A percentile compares a stretch with the other conserved stretches of the same genome.
Evolutionary conservation across 2,888 invertebrate species (phyloP).

Genomic region (Eudasyphora cyanicolor): DNA sequence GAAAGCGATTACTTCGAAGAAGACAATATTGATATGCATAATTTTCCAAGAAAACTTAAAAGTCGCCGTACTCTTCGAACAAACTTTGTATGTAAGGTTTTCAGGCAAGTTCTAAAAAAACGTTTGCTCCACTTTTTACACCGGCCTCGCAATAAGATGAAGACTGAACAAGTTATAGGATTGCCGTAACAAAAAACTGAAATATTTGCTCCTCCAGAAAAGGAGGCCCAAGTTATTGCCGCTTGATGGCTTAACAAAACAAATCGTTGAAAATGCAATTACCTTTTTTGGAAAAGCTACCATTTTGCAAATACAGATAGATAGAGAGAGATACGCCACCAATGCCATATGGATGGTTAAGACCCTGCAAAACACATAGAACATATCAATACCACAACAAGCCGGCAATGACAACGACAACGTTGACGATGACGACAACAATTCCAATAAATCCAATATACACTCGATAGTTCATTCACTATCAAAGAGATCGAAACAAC

Average conservation of each 20-base stretch:
- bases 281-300: constrained; percentile 38
- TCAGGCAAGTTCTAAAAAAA: no score
- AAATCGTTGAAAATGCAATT: constrained; percentile 54
- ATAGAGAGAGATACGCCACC: neutral
- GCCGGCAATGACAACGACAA: constrained; percentile 1
- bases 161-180: neutral
- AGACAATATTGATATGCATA: no score
- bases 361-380: neutral
- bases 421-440: constrained; percentile 20
- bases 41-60: no score
- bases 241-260: constrained; percentile 23
- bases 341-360: neutral
- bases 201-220: neutral
- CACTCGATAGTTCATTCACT: constrained; percentile 47
- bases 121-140: neutral
- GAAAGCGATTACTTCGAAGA: no score
- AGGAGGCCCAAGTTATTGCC: constrained; percentile 8
- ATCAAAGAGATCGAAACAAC: neutral
- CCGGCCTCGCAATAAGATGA: neutral
- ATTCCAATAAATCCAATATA: constrained; percentile 45
- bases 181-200: neutral
- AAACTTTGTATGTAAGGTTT: no score
- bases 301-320: neutral
- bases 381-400: constrained; percentile 6
- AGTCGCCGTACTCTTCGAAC: no score